A percentile compares a stretch with the other conserved stretches of the same genome.
phyloP scores from a whole-genome alignment of 2,113 vertebrate species.

The Cyphomyrus discorhynchus region DNA sequence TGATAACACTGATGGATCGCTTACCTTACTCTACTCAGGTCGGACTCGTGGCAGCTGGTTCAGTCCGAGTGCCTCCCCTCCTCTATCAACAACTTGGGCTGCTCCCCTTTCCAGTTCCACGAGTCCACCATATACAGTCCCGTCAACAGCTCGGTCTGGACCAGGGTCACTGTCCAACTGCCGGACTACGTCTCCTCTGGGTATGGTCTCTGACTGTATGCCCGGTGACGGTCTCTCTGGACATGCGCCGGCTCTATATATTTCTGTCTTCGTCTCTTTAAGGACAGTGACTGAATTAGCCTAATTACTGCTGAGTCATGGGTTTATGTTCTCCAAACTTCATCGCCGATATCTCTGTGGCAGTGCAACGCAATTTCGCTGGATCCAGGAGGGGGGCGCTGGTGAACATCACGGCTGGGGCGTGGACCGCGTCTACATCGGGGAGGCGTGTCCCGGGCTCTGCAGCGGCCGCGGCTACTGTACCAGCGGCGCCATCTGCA shows the following conservation, averaged over 20 bases:
- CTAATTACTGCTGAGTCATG: neutral
- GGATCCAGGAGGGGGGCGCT: constrained; percentile 89
- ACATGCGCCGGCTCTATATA: neutral
- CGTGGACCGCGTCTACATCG: constrained; percentile 91
- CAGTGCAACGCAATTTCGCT: constrained; percentile 95
- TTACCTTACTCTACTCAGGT: constrained; percentile 53
- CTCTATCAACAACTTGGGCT: constrained; percentile 88
- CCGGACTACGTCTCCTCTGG: constrained; percentile 94
- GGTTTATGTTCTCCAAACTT: neutral
- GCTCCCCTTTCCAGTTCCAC: constrained; percentile 95
- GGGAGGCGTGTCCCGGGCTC: constrained; percentile 85
- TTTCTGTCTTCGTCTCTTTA: neutral
- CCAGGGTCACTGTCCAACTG: constrained; percentile 85
- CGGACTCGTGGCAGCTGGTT: constrained; percentile 89
- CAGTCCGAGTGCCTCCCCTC: constrained; percentile 95
- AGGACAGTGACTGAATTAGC: neutral
- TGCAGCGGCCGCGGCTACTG: constrained; percentile 91
- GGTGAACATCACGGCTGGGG: constrained; percentile 90
- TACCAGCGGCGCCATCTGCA: constrained; percentile 81
- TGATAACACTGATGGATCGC: neutral
- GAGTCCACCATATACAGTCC: constrained; percentile 95
- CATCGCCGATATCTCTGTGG: constrained; percentile 3
- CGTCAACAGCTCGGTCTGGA: constrained; percentile 90
- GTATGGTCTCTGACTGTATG: constrained; percentile 42
- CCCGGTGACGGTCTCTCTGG: neutral